Conservation (phyloP, 2,797 vertebrate species). For the Triplophysa yarkandensis region DNA sequence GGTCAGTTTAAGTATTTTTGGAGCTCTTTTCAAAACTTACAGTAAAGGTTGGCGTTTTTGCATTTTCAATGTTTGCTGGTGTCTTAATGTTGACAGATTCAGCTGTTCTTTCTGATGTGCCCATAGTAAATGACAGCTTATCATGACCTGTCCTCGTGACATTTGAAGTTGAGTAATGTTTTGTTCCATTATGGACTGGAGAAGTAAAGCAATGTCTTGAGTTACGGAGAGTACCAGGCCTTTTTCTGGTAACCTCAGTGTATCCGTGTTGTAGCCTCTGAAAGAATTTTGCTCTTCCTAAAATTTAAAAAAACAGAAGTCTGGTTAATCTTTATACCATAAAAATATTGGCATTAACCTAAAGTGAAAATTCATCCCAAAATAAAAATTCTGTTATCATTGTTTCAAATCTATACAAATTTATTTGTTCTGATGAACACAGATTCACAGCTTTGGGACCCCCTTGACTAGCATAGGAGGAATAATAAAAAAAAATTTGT, state of each 20-base stretch:
- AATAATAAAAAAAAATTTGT: no score
- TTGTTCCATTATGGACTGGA: conserved; percentile 4
- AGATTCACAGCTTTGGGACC: no score
- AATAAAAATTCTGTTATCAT: no score
- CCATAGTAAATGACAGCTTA: background rate
- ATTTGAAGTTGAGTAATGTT: background rate
- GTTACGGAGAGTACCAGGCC: background rate
- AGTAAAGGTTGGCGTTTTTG: background rate
- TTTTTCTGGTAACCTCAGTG: background rate
- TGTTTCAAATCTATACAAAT: no score
- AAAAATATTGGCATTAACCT: no score
- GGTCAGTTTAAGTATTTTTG: no score
- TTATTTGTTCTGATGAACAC: no score
- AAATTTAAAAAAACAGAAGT: background rate
- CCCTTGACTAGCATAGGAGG: no score
- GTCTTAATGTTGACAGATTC: background rate
- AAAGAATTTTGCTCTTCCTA: background rate
- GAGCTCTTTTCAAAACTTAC: no score
- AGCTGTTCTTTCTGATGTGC: conserved; percentile 1
- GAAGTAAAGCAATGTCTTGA: background rate
- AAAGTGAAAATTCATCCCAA: no score
- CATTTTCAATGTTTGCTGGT: background rate
- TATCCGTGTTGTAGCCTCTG: background rate
- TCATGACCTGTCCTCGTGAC: background rate
- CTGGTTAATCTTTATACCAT: background rate